Conservation (phyloP, 2,797 vertebrate genomes). For the Phyllotis vaccarum region DNA sequence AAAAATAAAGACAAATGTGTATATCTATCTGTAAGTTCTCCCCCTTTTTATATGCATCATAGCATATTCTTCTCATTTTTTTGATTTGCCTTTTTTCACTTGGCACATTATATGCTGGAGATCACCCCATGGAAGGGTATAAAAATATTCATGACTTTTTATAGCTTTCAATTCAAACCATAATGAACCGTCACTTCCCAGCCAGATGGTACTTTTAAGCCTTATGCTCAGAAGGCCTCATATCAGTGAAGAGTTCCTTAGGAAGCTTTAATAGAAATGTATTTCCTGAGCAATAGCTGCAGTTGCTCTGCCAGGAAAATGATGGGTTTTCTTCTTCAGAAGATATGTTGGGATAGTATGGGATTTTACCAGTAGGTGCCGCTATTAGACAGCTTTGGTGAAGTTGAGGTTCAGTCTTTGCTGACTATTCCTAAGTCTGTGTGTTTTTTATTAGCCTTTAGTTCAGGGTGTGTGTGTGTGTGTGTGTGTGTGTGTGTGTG, state of each 20-base stretch:
- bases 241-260: slow-evolving; percentile 61
- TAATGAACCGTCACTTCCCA: slow-evolving; percentile 70
- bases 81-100: slow-evolving; percentile 49
- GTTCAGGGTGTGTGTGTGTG: not conserved
- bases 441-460: not conserved
- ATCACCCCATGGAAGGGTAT: slow-evolving; percentile 24
- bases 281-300: slow-evolving; percentile 67
- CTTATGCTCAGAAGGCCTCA: slow-evolving; percentile 61
- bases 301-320: slow-evolving; percentile 33
- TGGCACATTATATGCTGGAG: not conserved
- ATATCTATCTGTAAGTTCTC: not conserved
- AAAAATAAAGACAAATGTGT: not conserved
- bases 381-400: slow-evolving; percentile 73
- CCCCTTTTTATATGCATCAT: not conserved
- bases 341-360: slow-evolving; percentile 3
- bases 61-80: not conserved
- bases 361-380: slow-evolving; percentile 78
- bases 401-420: not conserved
- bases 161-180: slow-evolving; percentile 56
- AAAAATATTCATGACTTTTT: slow-evolving; percentile 69
- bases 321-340: slow-evolving; percentile 45
- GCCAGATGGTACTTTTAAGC: slow-evolving; percentile 71
- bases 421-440: not conserved
- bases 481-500: not conserved
- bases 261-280: slow-evolving; percentile 64